Evolutionary conservation across 2,113 vertebrate species (phyloP).

Genomic region (Corvus hawaiiensis): DNA sequence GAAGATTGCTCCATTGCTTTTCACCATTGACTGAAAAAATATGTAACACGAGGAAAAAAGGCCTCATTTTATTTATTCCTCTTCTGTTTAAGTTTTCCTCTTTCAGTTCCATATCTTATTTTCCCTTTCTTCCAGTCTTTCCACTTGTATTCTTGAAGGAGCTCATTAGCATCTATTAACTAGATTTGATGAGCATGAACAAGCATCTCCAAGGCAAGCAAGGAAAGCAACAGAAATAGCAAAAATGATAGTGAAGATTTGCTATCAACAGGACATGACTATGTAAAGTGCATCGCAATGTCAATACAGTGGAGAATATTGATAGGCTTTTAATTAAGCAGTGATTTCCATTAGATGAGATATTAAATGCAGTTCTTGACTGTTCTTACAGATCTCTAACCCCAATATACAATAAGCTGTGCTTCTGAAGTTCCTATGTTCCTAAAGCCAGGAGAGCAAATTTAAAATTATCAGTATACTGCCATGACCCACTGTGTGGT

Average conservation of each 20-base stretch:
- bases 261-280: background rate
- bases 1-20: background rate
- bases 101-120: background rate
- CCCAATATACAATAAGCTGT: background rate
- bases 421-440: background rate
- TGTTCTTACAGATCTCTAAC: background rate
- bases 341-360: background rate
- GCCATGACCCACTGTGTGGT: background rate
- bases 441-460: background rate
- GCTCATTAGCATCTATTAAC: background rate
- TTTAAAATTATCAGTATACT: background rate
- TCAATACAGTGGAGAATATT: background rate
- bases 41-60: background rate
- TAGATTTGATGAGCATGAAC: background rate
- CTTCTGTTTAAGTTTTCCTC: background rate
- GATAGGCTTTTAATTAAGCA: conserved; percentile 10
- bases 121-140: background rate
- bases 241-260: background rate
- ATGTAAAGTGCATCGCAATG: background rate
- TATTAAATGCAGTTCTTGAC: background rate
- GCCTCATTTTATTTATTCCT: background rate
- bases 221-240: background rate
- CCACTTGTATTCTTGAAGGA: background rate
- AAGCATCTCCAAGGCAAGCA: conserved; percentile 6
- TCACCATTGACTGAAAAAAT: background rate